Evolutionary conservation across 2,888 invertebrate genomes (phyloP).

Genomic region (Ectropis crepuscularia): DNA sequence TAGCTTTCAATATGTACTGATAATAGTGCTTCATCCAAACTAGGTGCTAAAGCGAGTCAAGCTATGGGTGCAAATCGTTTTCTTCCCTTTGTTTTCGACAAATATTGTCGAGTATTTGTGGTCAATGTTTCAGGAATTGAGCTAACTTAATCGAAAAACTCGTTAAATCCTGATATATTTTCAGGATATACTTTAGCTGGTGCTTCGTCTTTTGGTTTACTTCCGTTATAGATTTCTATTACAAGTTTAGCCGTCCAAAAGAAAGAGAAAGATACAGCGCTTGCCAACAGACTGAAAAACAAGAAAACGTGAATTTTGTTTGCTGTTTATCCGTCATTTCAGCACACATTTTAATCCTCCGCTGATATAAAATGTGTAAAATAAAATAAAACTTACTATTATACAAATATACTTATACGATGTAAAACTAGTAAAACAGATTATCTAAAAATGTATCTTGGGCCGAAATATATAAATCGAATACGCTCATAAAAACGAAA

Average conservation of each 20-base stretch:
- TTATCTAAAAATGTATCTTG: no score
- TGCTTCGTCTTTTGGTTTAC: background rate
- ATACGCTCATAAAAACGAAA: no score
- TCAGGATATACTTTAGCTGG: background rate
- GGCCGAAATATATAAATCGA: no score
- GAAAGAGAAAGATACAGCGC: slow-evolving; percentile 59
- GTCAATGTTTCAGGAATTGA: background rate
- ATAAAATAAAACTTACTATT: no score
- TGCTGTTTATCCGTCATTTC: background rate
- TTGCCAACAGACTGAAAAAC: slow-evolving; percentile 56
- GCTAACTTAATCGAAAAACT: background rate
- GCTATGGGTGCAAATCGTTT: no score
- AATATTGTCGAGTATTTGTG: background rate
- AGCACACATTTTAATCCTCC: no score
- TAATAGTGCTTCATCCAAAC: background rate
- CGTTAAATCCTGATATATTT: background rate
- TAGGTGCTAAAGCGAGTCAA: background rate
- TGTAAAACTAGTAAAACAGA: no score
- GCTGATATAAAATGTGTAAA: no score
- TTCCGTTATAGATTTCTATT: slow-evolving; percentile 40
- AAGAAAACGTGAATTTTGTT: background rate
- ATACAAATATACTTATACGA: no score
- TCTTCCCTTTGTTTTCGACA: background rate
- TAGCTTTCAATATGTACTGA: no score
- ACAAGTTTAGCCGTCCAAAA: slow-evolving; percentile 64